Percentiles rank a stretch among this genome's conserved stretches.
Evolutionary conservation across 2,888 invertebrate species (phyloP).

Genomic region (Dorcus parallelipipedus): DNA sequence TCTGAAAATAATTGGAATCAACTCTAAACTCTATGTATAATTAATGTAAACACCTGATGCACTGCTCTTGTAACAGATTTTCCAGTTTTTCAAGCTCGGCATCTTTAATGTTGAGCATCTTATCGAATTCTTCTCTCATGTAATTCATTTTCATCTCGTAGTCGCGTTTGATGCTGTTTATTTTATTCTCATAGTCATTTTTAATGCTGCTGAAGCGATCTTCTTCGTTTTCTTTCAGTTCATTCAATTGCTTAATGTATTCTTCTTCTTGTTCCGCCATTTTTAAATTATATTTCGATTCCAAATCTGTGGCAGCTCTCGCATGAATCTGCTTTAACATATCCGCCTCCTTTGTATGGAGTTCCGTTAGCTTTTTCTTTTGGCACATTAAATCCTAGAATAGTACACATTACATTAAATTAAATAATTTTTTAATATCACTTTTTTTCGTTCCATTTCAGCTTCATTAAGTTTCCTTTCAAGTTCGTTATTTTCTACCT

Average conservation of each 20-base stretch:
- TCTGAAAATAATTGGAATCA: conserved; percentile 13
- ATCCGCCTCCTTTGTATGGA: conserved; percentile 21
- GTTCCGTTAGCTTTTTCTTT: conserved; percentile 19
- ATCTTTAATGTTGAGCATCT: conserved; percentile 17
- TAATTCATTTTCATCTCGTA: conserved; percentile 13
- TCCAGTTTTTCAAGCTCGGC: conserved; percentile 22
- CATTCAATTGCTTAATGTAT: conserved; percentile 15
- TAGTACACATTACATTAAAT: background rate
- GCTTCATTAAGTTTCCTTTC: conserved; percentile 21
- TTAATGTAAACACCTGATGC: conserved; percentile 15
- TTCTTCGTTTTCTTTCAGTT: conserved; percentile 16
- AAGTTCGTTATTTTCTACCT: conserved; percentile 14
- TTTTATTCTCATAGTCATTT: conserved; percentile 11
- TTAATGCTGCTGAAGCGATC: conserved; percentile 10
- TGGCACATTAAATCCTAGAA: conserved; percentile 15
- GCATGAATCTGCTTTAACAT: conserved; percentile 22
- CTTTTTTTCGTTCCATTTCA: conserved; percentile 15
- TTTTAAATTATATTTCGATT: conserved; percentile 16
- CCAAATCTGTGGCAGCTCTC: conserved; percentile 16
- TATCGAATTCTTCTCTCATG: conserved; percentile 12
- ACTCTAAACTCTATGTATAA: background rate
- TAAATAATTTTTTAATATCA: conserved; percentile 3
- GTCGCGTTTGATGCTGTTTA: conserved; percentile 5
- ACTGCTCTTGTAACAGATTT: conserved; percentile 22
- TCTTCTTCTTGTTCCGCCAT: conserved; percentile 15